These are phyloP conservation scores for Siniperca scherzeri DNA, from an alignment of 2,797 vertebrate species.

Conservation along the genomic window DNA sequence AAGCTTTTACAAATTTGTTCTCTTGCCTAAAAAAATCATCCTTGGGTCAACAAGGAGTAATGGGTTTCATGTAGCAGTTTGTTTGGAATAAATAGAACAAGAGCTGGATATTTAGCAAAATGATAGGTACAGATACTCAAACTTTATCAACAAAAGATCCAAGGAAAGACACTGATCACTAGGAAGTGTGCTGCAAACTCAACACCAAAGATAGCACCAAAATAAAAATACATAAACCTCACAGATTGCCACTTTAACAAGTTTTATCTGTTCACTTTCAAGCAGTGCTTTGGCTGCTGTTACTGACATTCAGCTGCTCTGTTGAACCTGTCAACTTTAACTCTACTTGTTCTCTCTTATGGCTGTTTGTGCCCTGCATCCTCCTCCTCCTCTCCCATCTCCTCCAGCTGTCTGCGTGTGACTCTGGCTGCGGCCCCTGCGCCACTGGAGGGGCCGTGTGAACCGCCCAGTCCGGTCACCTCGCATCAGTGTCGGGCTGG, in stretches of 20 bases:
- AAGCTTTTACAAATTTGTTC: neutral
- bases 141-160: neutral
- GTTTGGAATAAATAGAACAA: neutral
- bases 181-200: neutral
- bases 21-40: neutral
- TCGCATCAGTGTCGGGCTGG: conserved; percentile 84
- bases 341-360: conserved; percentile 70
- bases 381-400: conserved; percentile 57
- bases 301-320: conserved; percentile 78
- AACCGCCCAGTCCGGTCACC: conserved; percentile 81
- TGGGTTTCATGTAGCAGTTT: neutral
- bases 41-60: too few relatives aligned
- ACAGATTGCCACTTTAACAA: conserved; percentile 23
- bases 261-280: conserved; percentile 39
- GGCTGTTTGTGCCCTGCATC: conserved; percentile 74
- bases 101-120: rapidly evolving
- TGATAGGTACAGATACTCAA: neutral
- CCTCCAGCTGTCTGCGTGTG: conserved; percentile 68
- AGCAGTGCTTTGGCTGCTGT: conserved; percentile 46
- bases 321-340: conserved; percentile 73
- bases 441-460: conserved; percentile 81
- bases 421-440: conserved; percentile 66
- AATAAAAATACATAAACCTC: conserved; percentile 1
- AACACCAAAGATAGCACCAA: neutral
- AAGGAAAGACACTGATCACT: too few relatives aligned